Percentiles rank a stretch among this genome's conserved stretches.
phyloP scores from a whole-genome alignment of 2,797 vertebrate species.

The Anguilla marmorata region DNA sequence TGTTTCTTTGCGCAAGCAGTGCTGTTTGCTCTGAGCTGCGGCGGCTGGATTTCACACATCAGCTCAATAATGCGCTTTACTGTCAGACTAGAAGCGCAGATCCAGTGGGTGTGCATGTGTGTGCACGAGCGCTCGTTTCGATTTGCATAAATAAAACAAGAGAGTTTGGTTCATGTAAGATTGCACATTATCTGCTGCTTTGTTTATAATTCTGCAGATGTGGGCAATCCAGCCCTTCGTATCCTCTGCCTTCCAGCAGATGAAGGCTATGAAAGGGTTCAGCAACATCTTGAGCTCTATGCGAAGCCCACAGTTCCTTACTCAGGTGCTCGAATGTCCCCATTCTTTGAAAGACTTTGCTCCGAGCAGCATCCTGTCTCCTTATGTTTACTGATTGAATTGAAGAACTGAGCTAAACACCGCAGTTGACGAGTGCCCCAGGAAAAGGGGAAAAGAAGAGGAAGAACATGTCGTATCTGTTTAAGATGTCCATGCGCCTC shows the following conservation, averaged over 20 bases:
- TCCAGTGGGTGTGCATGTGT: slow-evolving; percentile 11
- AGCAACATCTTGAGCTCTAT: slow-evolving; percentile 55
- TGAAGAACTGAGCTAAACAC: slow-evolving; percentile 40
- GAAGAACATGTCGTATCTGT: slow-evolving; percentile 54
- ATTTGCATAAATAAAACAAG: background rate
- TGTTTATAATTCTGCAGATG: background rate
- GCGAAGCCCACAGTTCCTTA: slow-evolving; percentile 38
- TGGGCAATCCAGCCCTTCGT: background rate
- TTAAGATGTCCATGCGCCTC: slow-evolving; percentile 64
- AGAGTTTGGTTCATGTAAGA: background rate
- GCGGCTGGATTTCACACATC: background rate
- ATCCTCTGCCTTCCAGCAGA: slow-evolving; percentile 31
- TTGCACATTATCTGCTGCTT: background rate
- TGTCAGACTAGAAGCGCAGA: background rate
- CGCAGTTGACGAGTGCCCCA: slow-evolving; percentile 18
- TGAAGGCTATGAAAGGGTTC: background rate
- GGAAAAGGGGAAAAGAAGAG: background rate
- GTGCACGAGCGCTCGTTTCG: background rate
- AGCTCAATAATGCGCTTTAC: too few species aligned
- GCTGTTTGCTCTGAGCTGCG: background rate
- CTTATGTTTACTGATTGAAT: slow-evolving; percentile 48
- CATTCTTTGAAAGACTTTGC: slow-evolving; percentile 51
- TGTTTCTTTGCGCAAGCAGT: background rate
- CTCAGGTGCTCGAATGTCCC: background rate
- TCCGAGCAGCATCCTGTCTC: slow-evolving; percentile 17